These are phyloP conservation scores for Danio albolineatus DNA, from an alignment of 2,797 vertebrate genomes.

Conservation along the genomic window DNA sequence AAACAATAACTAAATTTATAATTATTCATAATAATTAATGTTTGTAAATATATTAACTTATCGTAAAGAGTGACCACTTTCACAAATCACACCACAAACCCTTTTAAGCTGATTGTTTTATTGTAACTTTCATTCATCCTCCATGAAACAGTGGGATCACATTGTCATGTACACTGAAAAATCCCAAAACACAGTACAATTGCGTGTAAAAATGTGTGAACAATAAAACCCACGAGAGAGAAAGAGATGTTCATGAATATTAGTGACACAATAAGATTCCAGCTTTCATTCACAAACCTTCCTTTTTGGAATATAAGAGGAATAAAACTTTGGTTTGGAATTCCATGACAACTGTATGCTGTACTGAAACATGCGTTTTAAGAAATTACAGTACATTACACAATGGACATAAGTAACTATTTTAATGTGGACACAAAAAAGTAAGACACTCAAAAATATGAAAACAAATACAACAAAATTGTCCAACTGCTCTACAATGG, in stretches of 20 bases:
- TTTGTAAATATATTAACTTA: no score
- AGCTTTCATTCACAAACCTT: neutral
- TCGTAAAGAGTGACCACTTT: no score
- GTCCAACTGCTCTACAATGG: neutral
- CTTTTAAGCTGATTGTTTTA: neutral
- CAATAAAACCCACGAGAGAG: neutral
- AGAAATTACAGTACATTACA: neutral
- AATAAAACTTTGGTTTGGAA: constrained; percentile 1
- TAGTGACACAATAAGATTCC: neutral
- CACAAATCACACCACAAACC: neutral
- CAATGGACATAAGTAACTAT: neutral
- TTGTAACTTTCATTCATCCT: constrained; percentile 13
- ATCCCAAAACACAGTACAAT: constrained; percentile 12
- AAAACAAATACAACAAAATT: constrained; percentile 16
- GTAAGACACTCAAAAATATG: constrained; percentile 31
- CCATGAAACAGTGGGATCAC: neutral
- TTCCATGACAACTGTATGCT: neutral
- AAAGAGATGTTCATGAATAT: neutral
- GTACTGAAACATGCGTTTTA: constrained; percentile 3
- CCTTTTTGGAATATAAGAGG: neutral
- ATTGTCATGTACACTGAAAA: neutral
- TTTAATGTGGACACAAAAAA: constrained; percentile 3
- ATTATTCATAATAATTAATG: no score
- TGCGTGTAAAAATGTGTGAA: constrained; percentile 3
- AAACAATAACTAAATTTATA: no score